Base-by-base conservation (phyloP, 2,113 vertebrate genomes). In the Xenopus borealis region DNA sequence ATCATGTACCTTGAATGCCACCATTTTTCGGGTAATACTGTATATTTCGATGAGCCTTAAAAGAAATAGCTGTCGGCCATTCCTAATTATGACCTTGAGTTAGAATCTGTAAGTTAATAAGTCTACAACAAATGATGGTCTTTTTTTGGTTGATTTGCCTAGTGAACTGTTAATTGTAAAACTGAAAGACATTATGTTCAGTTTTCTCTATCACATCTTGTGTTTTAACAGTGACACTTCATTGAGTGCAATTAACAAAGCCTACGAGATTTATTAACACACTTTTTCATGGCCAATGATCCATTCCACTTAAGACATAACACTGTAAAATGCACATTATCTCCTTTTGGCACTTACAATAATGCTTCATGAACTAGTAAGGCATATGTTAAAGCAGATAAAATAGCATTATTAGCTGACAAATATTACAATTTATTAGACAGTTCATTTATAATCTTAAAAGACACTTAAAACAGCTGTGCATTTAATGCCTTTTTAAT, bases 131-230 rank as follows among this genome's bases (percentile, higher is more conserved):
- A 93, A 93, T 92, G 90, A 93, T 92, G 88, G 89, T 91, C 87
- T 92, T 92, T 40, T 27, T 92, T 93, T 90, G 86, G 91, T 92
- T 78, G 84, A 92, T 92, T 91, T 94, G 90, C 89, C 87, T 91
- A 94, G 89, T 93, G 92, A 94, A 92, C 88, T 94, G 92, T 94
- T 94, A 93, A 92, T 94, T 93, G 91, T 94, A 94, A 94, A 91
- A 92, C 92, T 91, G 89, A 89, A 93, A 94, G 90, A 91, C 90
- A 94, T 94, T 93, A 93, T 93, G 89, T 93, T 92, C 86, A 80
- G 88, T 88, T 91, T 91, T 89, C 88, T 89, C 88, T 89, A 91
- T 91, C 89, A 93, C 90, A 93, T 93, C 91, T 91, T 91, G 91
- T 94, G 91, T 94, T 94, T 93, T 94, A 94, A 94, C 91, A 93